Base-by-base conservation (phyloP, 64 coral and sea anemone species). In the Montipora cactus region DNA sequence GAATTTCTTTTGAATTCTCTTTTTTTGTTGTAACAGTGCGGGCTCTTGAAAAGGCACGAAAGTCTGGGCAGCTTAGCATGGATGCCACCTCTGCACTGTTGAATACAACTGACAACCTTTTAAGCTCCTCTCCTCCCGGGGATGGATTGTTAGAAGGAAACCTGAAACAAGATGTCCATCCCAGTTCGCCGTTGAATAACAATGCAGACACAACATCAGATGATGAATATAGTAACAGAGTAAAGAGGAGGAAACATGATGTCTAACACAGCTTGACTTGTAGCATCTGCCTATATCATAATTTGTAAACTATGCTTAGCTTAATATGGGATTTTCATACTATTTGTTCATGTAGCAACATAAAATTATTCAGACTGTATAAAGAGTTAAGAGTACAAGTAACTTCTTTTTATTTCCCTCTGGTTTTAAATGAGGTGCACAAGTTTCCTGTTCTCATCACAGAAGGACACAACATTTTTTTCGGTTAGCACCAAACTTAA, bases 161-260 rank as follows among this genome's bases (percentile, higher is more conserved):
- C 22, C 59, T 95, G 0, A 90, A 90, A 69, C 90, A 92, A 16
- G 93, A 91, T 14, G 68, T 18, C 14, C 68, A 71, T n/a, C 88
- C 55, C n/a, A 95, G 66, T 7, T 92, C 93, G 7, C 64, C 96
- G 9, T 83, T 98, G 88, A 98, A 98, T 71, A 98, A 98, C 76
- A 98, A 98, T 95, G 91, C 96, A 11, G 96, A 98, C 52, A 84
- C 87, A 28, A 93, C 93, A 44, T 98, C 96, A 18, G 96, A 98
- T 92, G 96, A 98, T 14, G 96, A 98, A 47, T 98, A 92, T 55
- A 79, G 91, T 7, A 79, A 67, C 64, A 98, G 91, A 87, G 82
- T 84, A 47, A 98, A 98, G 69, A 95, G 96, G 46, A 88, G 96
- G 13, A 98, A 98, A 48, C 87, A 93, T 67, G 96, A 98, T 90